Base-by-base conservation (phyloP, 2,888 invertebrate genomes). In the Pyrochroa serraticornis region DNA sequence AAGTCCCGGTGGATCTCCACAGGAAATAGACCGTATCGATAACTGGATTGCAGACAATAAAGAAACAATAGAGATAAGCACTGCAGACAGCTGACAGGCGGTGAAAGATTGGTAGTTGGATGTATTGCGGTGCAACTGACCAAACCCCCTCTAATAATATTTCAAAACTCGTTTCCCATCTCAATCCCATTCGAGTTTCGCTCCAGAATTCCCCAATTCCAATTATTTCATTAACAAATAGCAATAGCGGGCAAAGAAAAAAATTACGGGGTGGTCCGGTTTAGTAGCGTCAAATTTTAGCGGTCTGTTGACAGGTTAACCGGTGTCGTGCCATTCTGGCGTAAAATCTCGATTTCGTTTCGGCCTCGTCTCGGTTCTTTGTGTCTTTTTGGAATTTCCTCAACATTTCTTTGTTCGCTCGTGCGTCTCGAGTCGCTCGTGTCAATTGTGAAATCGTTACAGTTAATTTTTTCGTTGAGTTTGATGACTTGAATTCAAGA, bases 41-140 rank as follows among this genome's bases (percentile, higher is more conserved):
- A 79, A 79, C 78, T 75, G 77, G 75, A 78, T 78, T 78, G 77
- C 74, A 76, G 77, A 79, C 78, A 79, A 78, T 79, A 79, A 78
- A 79, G 79, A 78, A 79, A 78, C 79, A 78, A 78, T 77, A 74
- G 73, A 77, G 79, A 79, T 79, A 79, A 79, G 77, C 75, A 73
- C 71, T 73, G 72, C 68, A 75, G 79, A 79, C 79, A 78, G 78
- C 78, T 79, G 79, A 79, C 79, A 77, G 76, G 75, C 76, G 71
- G 71, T 79, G 78, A 79, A 72, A 78, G 79, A 79, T 79, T 79
- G 78, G 75, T 71, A 69, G 66, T 62, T 69, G 70, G 75, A 76
- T 75, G 75, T 76, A 77, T 77, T 72, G 72, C 70, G 56, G 53
- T 59, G 66, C 62, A 65, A 71, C 70, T 74, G 74, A 74, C 74